Evolutionary conservation across 2,113 vertebrate genomes (phyloP).

Genomic region (Platycercus adscitus): DNA sequence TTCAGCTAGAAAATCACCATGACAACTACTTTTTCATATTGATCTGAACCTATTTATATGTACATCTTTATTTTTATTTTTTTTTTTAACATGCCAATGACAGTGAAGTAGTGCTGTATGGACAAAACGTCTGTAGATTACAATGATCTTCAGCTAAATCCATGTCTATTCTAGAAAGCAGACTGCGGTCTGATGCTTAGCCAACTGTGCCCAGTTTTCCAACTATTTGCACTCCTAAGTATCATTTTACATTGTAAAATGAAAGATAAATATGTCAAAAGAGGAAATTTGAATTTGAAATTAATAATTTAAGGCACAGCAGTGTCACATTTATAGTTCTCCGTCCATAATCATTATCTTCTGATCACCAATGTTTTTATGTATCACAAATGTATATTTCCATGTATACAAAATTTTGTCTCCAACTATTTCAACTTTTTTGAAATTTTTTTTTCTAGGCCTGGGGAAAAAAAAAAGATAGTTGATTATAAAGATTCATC

Average conservation of each 20-base stretch:
- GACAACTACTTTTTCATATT: background rate
- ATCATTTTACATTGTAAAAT: background rate
- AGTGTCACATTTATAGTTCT: background rate
- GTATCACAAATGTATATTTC: background rate
- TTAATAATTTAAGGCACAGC: background rate
- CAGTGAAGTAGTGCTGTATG: background rate
- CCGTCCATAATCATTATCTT: background rate
- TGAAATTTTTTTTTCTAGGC: background rate
- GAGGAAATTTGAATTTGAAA: background rate
- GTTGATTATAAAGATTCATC: background rate
- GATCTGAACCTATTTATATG: background rate
- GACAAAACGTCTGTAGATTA: background rate
- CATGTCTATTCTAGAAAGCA: background rate
- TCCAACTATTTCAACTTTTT: background rate
- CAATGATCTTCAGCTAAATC: background rate
- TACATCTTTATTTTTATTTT: background rate
- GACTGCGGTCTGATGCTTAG: background rate
- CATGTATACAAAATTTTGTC: background rate
- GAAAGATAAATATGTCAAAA: conserved; percentile 20
- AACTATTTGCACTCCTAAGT: conserved; percentile 1
- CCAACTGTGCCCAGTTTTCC: conserved; percentile 14
- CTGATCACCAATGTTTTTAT: background rate
- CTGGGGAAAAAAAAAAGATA: background rate
- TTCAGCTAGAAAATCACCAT: background rate
- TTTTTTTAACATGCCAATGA: background rate